phyloP scores from a whole-genome alignment of 2,888 invertebrate genomes.

The Drosophila flavopinicola region DNA sequence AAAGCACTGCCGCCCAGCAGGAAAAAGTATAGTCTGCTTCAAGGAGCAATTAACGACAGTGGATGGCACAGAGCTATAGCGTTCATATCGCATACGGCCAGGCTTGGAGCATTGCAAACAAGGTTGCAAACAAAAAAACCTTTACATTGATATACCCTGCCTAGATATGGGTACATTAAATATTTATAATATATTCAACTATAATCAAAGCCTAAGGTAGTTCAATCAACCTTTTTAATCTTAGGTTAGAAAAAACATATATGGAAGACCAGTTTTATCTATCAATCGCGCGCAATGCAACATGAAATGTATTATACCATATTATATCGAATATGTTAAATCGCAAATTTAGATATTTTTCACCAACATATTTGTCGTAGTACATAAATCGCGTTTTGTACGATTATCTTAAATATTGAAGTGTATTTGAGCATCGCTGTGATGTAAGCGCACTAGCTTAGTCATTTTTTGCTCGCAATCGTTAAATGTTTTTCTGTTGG shows the following conservation, averaged over 20 bases:
- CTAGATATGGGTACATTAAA: background rate
- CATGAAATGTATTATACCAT: background rate
- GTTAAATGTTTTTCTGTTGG: constrained; percentile 69
- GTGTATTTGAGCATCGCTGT: constrained; percentile 47
- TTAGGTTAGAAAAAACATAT: too few relatives aligned
- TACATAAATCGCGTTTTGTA: too few relatives aligned
- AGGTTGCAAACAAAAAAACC: constrained; percentile 35
- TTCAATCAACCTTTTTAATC: too few relatives aligned
- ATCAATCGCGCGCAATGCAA: too few relatives aligned
- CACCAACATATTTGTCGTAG: too few relatives aligned
- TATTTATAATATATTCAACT: background rate
- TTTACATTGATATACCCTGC: constrained; percentile 33
- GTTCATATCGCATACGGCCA: constrained; percentile 63
- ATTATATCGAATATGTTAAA: background rate
- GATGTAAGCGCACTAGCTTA: background rate
- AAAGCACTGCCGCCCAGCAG: constrained; percentile 28
- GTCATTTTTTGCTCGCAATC: constrained; percentile 49
- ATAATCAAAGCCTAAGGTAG: too few relatives aligned
- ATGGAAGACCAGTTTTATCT: too few relatives aligned
- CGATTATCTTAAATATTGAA: constrained; percentile 5
- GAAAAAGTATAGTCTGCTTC: constrained; percentile 73
- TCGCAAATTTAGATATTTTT: too few relatives aligned
- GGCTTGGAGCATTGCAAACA: constrained; percentile 26
- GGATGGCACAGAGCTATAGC: constrained; percentile 72
- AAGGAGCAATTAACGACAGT: constrained; percentile 79